These are phyloP conservation scores for Drosophila rhopaloa DNA, from an alignment of 1,140 invertebrate species.

Conservation along the genomic window DNA sequence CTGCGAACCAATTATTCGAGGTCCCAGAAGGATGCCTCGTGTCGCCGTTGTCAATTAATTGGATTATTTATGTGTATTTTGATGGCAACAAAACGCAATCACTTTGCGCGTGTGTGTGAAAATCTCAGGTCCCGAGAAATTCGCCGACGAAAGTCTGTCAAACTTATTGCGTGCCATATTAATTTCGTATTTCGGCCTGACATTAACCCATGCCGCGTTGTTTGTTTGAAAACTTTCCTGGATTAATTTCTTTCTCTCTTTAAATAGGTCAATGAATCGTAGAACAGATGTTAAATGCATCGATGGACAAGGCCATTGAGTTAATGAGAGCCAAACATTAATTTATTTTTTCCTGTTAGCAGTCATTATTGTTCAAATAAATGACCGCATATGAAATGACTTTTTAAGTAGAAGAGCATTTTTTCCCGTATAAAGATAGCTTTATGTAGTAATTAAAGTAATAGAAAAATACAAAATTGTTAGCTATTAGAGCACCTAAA, in stretches of 20 bases:
- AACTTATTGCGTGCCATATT: slow-evolving; percentile 6
- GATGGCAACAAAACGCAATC: slow-evolving; percentile 61
- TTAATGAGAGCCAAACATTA: slow-evolving; percentile 40
- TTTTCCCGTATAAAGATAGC: not conserved
- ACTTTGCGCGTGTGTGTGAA: slow-evolving; percentile 41
- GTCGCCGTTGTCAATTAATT: slow-evolving; percentile 75
- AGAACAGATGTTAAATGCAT: slow-evolving; percentile 35
- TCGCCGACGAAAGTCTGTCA: slow-evolving; percentile 1
- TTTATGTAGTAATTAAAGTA: too few relatives aligned
- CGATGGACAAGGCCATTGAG: slow-evolving; percentile 28
- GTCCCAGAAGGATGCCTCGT: slow-evolving; percentile 60
- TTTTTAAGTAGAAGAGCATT: slow-evolving; percentile 9
- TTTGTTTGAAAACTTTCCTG: not conserved
- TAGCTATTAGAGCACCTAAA: slow-evolving; percentile 1
- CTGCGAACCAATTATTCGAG: slow-evolving; percentile 67
- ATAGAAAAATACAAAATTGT: slow-evolving; percentile 3
- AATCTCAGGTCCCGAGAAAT: slow-evolving; percentile 14
- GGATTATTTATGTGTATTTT: slow-evolving; percentile 77
- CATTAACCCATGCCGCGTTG: slow-evolving; percentile 9
- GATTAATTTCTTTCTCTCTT: slow-evolving; percentile 1
- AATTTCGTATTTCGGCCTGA: not conserved
- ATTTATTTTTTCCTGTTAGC: slow-evolving; percentile 22
- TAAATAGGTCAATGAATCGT: slow-evolving; percentile 21
- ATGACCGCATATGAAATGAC: slow-evolving; percentile 1
- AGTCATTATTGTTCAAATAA: slow-evolving; percentile 16